These are phyloP conservation scores for Limnephilus marmoratus DNA, from an alignment of 2,888 invertebrate species.

Conservation along the genomic window DNA sequence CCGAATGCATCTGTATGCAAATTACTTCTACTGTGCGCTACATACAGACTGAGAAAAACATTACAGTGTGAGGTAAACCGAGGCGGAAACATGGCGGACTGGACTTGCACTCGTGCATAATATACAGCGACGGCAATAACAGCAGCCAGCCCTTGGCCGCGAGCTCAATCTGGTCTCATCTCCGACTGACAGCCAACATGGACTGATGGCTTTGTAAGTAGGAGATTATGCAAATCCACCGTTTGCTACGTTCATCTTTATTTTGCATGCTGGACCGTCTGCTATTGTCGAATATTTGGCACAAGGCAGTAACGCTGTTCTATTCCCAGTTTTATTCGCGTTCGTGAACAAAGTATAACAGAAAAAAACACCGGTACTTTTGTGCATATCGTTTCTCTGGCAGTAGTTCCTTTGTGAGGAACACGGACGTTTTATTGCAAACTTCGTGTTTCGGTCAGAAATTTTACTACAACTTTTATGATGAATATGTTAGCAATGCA, in stretches of 20 bases:
- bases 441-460: slow-evolving; percentile 41
- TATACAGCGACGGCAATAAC: not conserved
- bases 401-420: slow-evolving; percentile 34
- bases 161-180: slow-evolving; percentile 29
- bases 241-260: slow-evolving; percentile 3
- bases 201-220: slow-evolving; percentile 45
- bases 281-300: slow-evolving; percentile 51
- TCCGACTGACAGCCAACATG: slow-evolving; percentile 40
- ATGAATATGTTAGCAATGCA: slow-evolving; percentile 30
- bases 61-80: slow-evolving; percentile 9
- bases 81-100: slow-evolving; percentile 8
- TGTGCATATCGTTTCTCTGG: slow-evolving; percentile 23
- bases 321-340: slow-evolving; percentile 39
- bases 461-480: slow-evolving; percentile 44
- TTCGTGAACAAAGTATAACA: slow-evolving; percentile 29
- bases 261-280: slow-evolving; percentile 48
- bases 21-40: not conserved
- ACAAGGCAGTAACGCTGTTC: slow-evolving; percentile 47
- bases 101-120: not conserved
- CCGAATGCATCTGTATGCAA: slow-evolving; percentile 39
- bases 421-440: slow-evolving; percentile 36
- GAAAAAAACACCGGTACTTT: slow-evolving; percentile 13
- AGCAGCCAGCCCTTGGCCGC: slow-evolving; percentile 20
- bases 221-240: slow-evolving; percentile 49
- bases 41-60: not conserved